These are phyloP conservation scores for Coccyzus lansbergi DNA, from an alignment of 2,797 vertebrate genomes.

Conservation along the genomic window DNA sequence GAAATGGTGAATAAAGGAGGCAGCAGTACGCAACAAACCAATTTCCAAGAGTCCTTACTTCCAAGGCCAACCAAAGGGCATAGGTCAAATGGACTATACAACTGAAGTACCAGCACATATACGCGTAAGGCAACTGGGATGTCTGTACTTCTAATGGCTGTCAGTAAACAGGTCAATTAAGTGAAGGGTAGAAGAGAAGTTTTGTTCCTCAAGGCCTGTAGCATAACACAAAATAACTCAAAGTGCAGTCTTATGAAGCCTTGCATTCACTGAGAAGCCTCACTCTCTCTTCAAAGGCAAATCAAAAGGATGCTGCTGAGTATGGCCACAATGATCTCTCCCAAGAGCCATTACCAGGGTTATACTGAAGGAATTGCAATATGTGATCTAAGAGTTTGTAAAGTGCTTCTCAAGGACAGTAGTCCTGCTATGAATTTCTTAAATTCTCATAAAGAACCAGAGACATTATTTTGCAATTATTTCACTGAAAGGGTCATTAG, in stretches of 20 bases:
- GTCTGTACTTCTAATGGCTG: background rate
- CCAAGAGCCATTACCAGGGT: accelerated
- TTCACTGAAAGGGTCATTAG: no score
- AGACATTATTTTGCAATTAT: background rate
- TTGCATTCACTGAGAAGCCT: background rate
- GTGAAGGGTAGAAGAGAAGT: background rate
- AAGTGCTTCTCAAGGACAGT: background rate
- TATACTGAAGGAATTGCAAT: background rate
- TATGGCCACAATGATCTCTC: background rate
- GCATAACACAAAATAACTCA: background rate
- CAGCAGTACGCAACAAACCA: background rate
- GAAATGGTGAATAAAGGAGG: background rate
- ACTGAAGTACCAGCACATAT: background rate
- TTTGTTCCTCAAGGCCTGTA: background rate
- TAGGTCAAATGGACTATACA: background rate
- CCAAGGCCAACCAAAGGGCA: background rate
- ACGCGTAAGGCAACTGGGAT: background rate
- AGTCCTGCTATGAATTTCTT: background rate
- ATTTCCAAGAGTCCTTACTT: background rate
- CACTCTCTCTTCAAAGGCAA: background rate
- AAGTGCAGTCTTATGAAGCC: background rate
- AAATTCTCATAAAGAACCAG: background rate
- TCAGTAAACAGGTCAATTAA: background rate
- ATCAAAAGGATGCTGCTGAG: background rate
- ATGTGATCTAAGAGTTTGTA: background rate